Conservation (phyloP, 2,888 invertebrate species). For the Exocentrus adspersus region DNA sequence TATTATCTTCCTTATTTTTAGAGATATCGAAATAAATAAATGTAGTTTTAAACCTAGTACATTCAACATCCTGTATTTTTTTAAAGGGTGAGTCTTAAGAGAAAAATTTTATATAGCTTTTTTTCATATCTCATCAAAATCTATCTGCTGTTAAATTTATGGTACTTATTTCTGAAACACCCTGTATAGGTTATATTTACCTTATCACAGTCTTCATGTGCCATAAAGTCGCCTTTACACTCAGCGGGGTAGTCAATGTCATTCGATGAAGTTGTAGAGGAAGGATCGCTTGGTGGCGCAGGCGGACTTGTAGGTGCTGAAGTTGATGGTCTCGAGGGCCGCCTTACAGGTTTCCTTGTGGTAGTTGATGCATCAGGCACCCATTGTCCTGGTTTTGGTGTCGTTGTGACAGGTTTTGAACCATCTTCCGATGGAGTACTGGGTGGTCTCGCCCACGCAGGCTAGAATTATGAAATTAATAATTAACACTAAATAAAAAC, state of each 20-base stretch:
- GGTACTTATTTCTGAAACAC: too few relatives aligned
- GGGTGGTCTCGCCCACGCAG: conserved; percentile 84
- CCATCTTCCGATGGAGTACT: conserved; percentile 69
- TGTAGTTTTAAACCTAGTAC: too few relatives aligned
- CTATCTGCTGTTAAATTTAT: too few relatives aligned
- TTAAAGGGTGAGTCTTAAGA: too few relatives aligned
- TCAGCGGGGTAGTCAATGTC: conserved; percentile 58
- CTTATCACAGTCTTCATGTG: conserved; percentile 69
- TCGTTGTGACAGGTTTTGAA: conserved; percentile 48
- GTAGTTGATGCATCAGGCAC: conserved; percentile 44
- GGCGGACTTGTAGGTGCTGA: conserved; percentile 23
- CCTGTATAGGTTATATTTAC: too few relatives aligned
- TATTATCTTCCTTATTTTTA: too few relatives aligned
- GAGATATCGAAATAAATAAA: too few relatives aligned
- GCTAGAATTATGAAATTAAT: conserved; percentile 64
- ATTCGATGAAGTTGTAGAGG: conserved; percentile 33
- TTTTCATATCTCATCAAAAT: too few relatives aligned
- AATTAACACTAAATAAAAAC: too few relatives aligned
- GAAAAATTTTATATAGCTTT: too few relatives aligned
- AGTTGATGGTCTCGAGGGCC: conserved; percentile 38
- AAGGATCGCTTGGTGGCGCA: conserved; percentile 24
- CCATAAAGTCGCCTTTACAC: conserved; percentile 69
- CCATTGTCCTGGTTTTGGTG: conserved; percentile 54
- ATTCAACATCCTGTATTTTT: too few relatives aligned
- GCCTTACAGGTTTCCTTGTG: conserved; percentile 43